Conservation (phyloP, 2,113 vertebrate genomes). For the Pampusana beccarii region DNA sequence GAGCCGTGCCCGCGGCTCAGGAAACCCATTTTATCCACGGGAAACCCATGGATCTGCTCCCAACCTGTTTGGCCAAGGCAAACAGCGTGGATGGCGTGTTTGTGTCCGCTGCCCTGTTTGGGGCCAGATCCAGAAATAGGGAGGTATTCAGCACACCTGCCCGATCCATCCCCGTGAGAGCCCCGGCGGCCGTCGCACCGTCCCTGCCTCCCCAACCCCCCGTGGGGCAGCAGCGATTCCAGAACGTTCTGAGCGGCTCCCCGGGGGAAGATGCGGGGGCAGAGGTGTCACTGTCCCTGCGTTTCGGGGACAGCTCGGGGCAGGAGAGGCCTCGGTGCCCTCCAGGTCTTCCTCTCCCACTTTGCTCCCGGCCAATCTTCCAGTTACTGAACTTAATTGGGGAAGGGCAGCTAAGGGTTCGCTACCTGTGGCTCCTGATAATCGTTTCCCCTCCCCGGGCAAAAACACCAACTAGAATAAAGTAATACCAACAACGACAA, state of each 20-base stretch:
- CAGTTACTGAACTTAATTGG: background rate
- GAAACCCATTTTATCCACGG: background rate
- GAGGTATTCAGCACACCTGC: too few relatives aligned
- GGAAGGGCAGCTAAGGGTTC: background rate
- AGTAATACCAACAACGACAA: background rate
- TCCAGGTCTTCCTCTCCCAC: background rate
- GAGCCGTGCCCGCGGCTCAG: fast-evolving
- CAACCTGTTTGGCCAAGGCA: fast-evolving
- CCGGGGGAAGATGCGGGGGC: fast-evolving
- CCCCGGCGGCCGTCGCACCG: fast-evolving
- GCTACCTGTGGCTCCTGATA: background rate
- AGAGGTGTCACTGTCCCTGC: background rate
- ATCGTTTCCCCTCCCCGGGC: background rate
- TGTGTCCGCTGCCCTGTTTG: fast-evolving
- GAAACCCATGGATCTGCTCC: background rate
- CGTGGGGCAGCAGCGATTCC: fast-evolving
- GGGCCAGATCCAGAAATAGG: background rate
- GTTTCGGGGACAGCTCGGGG: background rate
- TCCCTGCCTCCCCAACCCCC: background rate
- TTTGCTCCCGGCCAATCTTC: background rate
- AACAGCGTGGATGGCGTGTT: background rate
- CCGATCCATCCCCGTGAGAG: background rate
- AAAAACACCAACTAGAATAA: background rate
- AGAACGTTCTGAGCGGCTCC: background rate
- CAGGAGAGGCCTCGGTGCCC: background rate